phyloP scores from a whole-genome alignment of 2,113 vertebrate species.

The Gambusia holbrooki region DNA sequence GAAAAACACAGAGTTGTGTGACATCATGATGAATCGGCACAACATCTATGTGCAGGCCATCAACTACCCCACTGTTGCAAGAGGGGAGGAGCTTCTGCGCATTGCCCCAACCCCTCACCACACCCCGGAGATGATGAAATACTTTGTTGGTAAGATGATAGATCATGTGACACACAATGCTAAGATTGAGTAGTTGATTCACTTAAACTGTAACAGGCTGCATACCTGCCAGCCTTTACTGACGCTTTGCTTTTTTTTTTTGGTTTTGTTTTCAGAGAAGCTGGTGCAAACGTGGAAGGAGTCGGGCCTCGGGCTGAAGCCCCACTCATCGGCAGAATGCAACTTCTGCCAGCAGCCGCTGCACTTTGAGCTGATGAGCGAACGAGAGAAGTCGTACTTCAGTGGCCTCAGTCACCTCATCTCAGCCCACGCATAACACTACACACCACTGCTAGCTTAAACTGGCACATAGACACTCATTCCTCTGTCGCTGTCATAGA shows the following conservation, averaged over 20 bases:
- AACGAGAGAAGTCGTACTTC: conserved; percentile 93
- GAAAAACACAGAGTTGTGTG: conserved; percentile 92
- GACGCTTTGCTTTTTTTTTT: background rate
- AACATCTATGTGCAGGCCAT: conserved; percentile 98
- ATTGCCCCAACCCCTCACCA: conserved; percentile 97
- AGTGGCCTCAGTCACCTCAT: conserved; percentile 90
- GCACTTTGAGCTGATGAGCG: conserved; percentile 96
- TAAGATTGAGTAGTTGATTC: no score
- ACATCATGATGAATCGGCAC: conserved; percentile 91
- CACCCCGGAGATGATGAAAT: conserved; percentile 96
- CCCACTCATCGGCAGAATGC: conserved; percentile 90
- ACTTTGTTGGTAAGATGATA: conserved; percentile 88
- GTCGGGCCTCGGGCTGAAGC: conserved; percentile 87
- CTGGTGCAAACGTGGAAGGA: conserved; percentile 89
- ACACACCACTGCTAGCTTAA: conserved; percentile 6
- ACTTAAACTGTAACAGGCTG: background rate
- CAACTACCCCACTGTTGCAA: conserved; percentile 94
- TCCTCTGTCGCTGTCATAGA: conserved; percentile 68
- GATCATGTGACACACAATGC: no score
- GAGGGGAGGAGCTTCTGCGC: conserved; percentile 92
- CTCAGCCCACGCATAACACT: conserved; percentile 86
- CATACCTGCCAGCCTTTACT: background rate
- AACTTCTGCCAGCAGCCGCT: conserved; percentile 93
- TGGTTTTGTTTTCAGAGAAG: conserved; percentile 79
- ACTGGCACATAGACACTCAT: conserved; percentile 44